Percentiles rank a stretch among this genome's conserved stretches.
Evolutionary conservation across 1,140 invertebrate genomes (phyloP).

Genomic region (Cryptotermes secundus): DNA sequence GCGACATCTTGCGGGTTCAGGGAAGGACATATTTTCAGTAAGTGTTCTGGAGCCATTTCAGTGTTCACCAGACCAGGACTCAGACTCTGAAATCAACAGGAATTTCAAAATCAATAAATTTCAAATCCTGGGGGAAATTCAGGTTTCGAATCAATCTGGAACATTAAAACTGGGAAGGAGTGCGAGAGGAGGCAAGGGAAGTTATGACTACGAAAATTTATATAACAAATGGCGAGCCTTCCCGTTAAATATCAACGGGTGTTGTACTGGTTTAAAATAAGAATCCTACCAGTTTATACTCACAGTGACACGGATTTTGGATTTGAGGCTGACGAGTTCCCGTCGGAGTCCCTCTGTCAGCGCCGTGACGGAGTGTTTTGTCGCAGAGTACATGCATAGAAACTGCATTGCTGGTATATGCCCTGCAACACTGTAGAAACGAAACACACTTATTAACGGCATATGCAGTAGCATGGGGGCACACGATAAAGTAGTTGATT

Average conservation of each 20-base stretch:
- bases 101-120: too few species aligned
- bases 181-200: background rate
- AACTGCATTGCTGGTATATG: background rate
- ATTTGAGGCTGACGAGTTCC: slow-evolving; percentile 43
- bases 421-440: background rate
- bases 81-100: slow-evolving; percentile 35
- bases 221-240: too few species aligned
- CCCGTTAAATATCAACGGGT: too few species aligned
- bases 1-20: slow-evolving; percentile 36
- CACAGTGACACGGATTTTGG: slow-evolving; percentile 46
- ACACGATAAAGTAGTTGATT: too few species aligned
- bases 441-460: too few species aligned
- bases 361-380: slow-evolving; percentile 48
- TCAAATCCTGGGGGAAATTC: too few species aligned
- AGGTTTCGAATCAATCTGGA: too few species aligned
- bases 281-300: slow-evolving; percentile 25
- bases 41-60: slow-evolving; percentile 27
- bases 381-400: slow-evolving; percentile 42
- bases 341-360: too few species aligned
- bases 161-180: background rate
- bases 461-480: too few species aligned
- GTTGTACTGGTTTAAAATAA: background rate
- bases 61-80: slow-evolving; percentile 38
- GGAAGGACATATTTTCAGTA: background rate
- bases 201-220: too few species aligned